Evolutionary conservation across 2,113 vertebrate species (phyloP).

Genomic region (Paracanthobrama guichenoti): DNA sequence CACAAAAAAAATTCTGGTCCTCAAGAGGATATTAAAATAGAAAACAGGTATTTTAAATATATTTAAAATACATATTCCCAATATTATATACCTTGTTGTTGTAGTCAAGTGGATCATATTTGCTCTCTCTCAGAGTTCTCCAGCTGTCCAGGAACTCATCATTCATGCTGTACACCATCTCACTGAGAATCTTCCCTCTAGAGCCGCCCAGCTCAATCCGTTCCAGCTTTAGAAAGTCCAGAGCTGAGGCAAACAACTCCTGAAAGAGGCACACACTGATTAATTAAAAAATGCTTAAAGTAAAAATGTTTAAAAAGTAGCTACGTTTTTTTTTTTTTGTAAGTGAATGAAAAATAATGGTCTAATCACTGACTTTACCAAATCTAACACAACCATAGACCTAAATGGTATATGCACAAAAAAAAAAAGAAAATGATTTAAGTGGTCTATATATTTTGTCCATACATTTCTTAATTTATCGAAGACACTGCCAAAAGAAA

Average conservation of each 20-base stretch:
- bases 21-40: neutral
- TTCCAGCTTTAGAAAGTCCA: slow-evolving; percentile 78
- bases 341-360: neutral
- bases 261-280: slow-evolving; percentile 47
- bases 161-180: slow-evolving; percentile 71
- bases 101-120: slow-evolving; percentile 75
- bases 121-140: slow-evolving; percentile 75
- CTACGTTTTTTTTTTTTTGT: neutral
- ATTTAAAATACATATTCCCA: too few relatives aligned
- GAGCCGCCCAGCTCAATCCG: slow-evolving; percentile 70
- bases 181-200: slow-evolving; percentile 71
- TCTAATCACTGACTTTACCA: neutral
- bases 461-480: neutral
- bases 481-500: neutral
- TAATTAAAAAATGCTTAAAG: neutral
- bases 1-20: too few relatives aligned
- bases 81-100: slow-evolving; percentile 62
- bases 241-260: slow-evolving; percentile 76
- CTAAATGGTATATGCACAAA: neutral
- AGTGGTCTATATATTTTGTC: neutral
- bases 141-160: slow-evolving; percentile 74
- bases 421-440: neutral
- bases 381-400: neutral
- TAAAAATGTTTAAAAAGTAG: neutral
- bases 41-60: neutral